These are phyloP conservation scores for Temnothorax unifasciatus DNA, from an alignment of 2,888 invertebrate species.

Conservation along the genomic window DNA sequence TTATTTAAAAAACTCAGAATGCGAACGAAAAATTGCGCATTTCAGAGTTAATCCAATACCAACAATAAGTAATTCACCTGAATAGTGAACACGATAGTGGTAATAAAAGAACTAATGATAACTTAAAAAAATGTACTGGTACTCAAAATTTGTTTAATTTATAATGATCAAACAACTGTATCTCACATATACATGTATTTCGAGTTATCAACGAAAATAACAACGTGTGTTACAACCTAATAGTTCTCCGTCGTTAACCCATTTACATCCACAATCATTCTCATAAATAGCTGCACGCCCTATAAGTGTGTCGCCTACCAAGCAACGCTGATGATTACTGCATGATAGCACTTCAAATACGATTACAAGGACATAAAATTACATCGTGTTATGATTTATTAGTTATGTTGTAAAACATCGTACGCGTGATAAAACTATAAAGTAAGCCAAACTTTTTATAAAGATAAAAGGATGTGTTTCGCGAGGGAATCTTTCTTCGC, in stretches of 20 bases:
- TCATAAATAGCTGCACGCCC: not conserved
- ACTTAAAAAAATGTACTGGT: not conserved
- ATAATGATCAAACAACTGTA: not conserved
- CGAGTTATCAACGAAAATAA: not conserved
- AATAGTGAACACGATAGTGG: not conserved
- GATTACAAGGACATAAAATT: constrained; percentile 16
- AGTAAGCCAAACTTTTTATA: not conserved
- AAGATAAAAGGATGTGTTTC: not conserved
- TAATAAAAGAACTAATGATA: not conserved
- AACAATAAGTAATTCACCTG: not conserved
- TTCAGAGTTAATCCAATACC: not conserved
- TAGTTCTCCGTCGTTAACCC: constrained; percentile 14
- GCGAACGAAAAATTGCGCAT: too few species aligned
- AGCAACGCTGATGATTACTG: not conserved
- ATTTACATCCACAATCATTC: constrained; percentile 21
- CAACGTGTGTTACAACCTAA: not conserved
- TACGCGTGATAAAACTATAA: not conserved
- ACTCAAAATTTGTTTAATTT: not conserved
- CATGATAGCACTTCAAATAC: not conserved
- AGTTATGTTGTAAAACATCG: not conserved
- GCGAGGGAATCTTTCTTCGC: constrained; percentile 2
- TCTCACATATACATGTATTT: not conserved
- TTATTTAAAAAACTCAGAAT: too few species aligned
- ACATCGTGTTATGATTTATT: not conserved
- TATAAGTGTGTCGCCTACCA: not conserved